Evolutionary conservation across 2,113 vertebrate genomes (phyloP), one percentile per base, ranked within the genome.

Genomic region (Tiliqua scincoides): DNA sequence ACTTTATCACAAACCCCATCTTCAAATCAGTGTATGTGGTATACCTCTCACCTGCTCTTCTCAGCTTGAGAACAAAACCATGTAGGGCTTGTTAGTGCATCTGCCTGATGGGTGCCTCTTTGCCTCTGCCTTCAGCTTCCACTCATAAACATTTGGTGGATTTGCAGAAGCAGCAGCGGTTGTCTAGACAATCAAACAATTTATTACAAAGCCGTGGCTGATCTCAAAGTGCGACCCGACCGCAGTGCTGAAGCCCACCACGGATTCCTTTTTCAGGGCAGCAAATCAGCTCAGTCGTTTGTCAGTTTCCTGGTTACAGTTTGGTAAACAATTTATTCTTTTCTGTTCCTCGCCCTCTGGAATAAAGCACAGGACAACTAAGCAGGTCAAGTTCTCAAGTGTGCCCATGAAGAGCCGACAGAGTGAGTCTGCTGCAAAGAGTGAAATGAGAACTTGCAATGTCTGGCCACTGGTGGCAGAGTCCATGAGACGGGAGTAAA

Each of bases 161-260:
- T 77, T 81, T 83, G 9, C 11, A 35, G 83, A 27, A 89, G 27
- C 25, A 5, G 77, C 11, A 6, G 2, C 4, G 3, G 67, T 82
- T 7, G 23, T 84, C 14, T 35, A 73, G 1, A 25, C n/a, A 83
- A 85, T 72, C 61, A 63, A 92, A 71, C 11, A 18, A 48, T 67
- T 67, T 83, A 78, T 75, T 62, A n/a, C 67, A 82, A 57, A 82
- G 79, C 30, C 15, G 12, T 85, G 85, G 80, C 71, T 77, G 74
- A 40, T 85, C 73, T 61, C 77, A 61, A 48, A 72, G 54, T 40
- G 23, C 71, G 78, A 14, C 27, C 2, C 1, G 18, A 62, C 80
- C 67, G 43, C 85, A 71, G 15, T 79, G 80, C 75, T 35, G 21
- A 40, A 89, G n/a, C n/a, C 48, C 32, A 32, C 84, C 48, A 35